phyloP scores from a whole-genome alignment of 2,797 vertebrate genomes.

The Coilia nasus region DNA sequence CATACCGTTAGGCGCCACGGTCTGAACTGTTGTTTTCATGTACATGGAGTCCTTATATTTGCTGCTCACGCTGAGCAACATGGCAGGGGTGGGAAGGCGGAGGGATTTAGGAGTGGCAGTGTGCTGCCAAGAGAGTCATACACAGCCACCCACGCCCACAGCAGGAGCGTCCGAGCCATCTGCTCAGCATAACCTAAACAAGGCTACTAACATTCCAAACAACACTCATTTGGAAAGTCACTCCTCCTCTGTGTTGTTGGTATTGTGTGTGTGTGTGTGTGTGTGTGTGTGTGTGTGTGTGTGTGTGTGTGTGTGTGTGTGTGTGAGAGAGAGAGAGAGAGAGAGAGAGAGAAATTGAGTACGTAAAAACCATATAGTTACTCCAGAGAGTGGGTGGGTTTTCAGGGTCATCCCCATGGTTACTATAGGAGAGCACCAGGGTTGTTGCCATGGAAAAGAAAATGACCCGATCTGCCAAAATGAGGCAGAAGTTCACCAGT shows the following conservation, averaged over 20 bases:
- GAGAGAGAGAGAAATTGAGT: no score
- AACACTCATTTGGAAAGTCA: constrained; percentile 46
- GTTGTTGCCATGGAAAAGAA: constrained; percentile 55
- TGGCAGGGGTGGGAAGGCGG: background rate
- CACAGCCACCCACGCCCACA: constrained; percentile 46
- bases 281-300: constrained; percentile 29
- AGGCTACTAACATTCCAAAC: constrained; percentile 36
- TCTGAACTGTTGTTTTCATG: constrained; percentile 6
- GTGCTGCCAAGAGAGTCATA: constrained; percentile 46
- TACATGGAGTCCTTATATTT: background rate
- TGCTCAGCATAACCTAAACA: constrained; percentile 69
- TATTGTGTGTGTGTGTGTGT: constrained; percentile 30
- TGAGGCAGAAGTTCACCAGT: no score
- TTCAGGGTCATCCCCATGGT: constrained; percentile 74
- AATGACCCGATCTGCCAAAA: background rate
- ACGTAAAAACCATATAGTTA: no score
- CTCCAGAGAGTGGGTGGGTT: constrained; percentile 72
- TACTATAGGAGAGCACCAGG: constrained; percentile 59
- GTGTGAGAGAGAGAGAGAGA: constrained; percentile 29
- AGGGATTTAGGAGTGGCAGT: constrained; percentile 26
- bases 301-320: constrained; percentile 28
- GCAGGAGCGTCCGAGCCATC: constrained; percentile 71
- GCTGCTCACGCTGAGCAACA: background rate
- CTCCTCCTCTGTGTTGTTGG: constrained; percentile 27
- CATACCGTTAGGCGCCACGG: background rate